phyloP scores from a whole-genome alignment of 2,113 vertebrate genomes.

The Antidorcas marsupialis region DNA sequence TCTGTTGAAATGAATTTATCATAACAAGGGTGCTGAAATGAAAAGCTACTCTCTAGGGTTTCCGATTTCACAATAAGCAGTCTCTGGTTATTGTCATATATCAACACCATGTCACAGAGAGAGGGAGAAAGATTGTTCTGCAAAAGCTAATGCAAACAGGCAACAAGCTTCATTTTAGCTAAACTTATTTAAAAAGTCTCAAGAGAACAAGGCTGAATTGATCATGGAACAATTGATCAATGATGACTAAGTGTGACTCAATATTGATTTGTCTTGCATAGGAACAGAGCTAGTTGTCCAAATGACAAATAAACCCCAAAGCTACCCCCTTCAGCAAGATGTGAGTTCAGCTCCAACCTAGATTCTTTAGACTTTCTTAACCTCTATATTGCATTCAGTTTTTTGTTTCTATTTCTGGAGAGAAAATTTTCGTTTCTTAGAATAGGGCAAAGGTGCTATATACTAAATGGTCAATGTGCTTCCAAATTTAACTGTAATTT shows the following conservation, averaged over 20 bases:
- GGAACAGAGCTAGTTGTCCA: background rate
- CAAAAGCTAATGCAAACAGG: background rate
- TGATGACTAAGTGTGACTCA: constrained; percentile 10
- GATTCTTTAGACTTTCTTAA: background rate
- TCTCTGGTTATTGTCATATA: constrained; percentile 54
- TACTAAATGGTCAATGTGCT: background rate
- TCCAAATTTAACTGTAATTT: constrained; percentile 9
- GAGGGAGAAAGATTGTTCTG: background rate
- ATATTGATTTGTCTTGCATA: background rate
- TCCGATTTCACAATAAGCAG: constrained; percentile 58
- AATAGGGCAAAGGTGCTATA: background rate
- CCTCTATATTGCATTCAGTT: background rate
- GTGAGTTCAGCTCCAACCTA: background rate
- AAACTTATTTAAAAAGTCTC: constrained; percentile 43
- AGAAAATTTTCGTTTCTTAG: background rate
- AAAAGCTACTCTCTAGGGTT: constrained; percentile 32
- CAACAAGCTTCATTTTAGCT: constrained; percentile 15
- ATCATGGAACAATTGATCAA: constrained; percentile 35
- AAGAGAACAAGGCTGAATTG: constrained; percentile 12
- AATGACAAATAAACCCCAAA: background rate
- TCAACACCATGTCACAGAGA: constrained; percentile 31
- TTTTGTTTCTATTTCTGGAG: background rate
- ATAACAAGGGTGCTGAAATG: constrained; percentile 53
- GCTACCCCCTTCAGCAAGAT: background rate
- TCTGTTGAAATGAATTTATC: constrained; percentile 47